A percentile compares a stretch with the other conserved stretches of the same genome.
Conservation (phyloP, 1,140 invertebrate genomes). For the Lutraria rhynchaena region DNA sequence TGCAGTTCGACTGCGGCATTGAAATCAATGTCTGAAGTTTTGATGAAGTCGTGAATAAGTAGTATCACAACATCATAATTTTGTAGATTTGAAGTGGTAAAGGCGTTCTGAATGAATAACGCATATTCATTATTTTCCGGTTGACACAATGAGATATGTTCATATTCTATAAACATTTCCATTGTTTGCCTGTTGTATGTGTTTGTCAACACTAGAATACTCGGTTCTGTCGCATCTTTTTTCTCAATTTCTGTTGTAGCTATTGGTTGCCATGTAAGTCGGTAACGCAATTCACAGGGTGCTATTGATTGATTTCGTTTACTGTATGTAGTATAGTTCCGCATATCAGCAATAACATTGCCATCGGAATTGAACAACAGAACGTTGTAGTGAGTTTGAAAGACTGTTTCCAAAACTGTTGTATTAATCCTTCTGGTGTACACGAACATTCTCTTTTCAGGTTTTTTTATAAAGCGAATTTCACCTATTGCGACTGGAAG, state of each 20-base stretch:
- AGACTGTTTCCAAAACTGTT: constrained; percentile 15
- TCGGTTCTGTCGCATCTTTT: neutral
- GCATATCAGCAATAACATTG: neutral
- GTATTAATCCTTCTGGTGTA: constrained; percentile 16
- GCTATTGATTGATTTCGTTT: neutral
- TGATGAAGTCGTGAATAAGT: neutral
- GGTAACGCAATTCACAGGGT: constrained; percentile 1
- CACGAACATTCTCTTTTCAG: constrained; percentile 8
- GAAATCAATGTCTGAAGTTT: too few relatives aligned
- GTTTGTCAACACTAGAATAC: constrained; percentile 2
- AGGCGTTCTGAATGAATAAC: neutral
- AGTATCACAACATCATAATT: neutral
- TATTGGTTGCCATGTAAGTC: neutral
- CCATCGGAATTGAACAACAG: neutral
- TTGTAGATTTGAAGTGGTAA: too few relatives aligned
- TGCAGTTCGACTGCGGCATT: too few relatives aligned
- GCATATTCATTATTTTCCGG: too few relatives aligned
- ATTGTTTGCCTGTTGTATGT: too few relatives aligned
- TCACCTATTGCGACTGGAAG: constrained; percentile 19
- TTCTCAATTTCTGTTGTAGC: neutral
- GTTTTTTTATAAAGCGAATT: neutral
- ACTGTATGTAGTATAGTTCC: constrained; percentile 9
- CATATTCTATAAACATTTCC: neutral
- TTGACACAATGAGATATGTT: neutral
- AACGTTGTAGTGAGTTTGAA: constrained; percentile 13